Evolutionary conservation across 1,140 invertebrate species (phyloP).

Genomic region (Drosophila kurseongensis): DNA sequence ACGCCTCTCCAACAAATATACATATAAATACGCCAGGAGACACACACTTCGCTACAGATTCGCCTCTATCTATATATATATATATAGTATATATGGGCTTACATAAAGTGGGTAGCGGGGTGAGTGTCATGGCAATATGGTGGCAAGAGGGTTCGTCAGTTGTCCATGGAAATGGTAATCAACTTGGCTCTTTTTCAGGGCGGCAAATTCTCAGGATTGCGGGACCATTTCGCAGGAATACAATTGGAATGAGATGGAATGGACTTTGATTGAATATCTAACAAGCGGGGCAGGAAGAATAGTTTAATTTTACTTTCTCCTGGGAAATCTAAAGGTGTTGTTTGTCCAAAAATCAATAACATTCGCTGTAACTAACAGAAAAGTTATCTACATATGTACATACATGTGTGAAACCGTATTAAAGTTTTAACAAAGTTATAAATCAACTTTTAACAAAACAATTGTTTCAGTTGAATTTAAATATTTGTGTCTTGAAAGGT

Average conservation of each 20-base stretch:
- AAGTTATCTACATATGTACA: too few relatives aligned
- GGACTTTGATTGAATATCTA: conserved; percentile 4
- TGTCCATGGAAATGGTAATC: conserved; percentile 43
- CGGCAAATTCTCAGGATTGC: background rate
- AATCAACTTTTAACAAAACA: too few relatives aligned
- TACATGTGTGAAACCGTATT: too few relatives aligned
- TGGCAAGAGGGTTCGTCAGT: conserved; percentile 16
- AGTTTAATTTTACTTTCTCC: background rate
- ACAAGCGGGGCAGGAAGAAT: background rate
- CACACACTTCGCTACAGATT: conserved; percentile 15
- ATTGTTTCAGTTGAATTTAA: too few relatives aligned
- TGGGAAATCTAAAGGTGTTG: background rate
- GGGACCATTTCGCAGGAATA: conserved; percentile 4
- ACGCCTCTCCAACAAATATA: conserved; percentile 66
- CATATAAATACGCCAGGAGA: conserved; percentile 24
- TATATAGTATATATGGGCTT: conserved; percentile 5
- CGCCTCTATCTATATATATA: conserved; percentile 7
- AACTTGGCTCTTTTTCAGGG: conserved; percentile 1
- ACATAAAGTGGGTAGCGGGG: conserved; percentile 6
- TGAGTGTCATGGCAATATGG: conserved; percentile 31
- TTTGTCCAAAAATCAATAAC: background rate
- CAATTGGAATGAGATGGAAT: conserved; percentile 17
- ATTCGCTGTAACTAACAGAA: background rate
- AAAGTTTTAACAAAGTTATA: too few relatives aligned
- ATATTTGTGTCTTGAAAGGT: too few relatives aligned